Base-by-base conservation (phyloP, 2,888 invertebrate genomes). In the Cryptus viduatorius region DNA sequence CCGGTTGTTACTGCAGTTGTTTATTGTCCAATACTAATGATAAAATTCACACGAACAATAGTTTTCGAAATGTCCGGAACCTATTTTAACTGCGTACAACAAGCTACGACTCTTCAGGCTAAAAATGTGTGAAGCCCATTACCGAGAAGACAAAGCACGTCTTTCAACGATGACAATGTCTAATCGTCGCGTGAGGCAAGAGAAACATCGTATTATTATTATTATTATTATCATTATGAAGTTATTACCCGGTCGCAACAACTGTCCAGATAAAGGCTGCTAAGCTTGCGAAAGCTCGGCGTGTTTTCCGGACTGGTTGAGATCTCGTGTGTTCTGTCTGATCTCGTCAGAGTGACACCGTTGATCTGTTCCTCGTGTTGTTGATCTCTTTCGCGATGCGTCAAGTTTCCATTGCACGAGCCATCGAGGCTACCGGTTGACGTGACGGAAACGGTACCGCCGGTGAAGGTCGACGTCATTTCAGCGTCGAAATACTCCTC, bases 271-370 rank as follows among this genome's bases (percentile, higher is more conserved):
- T 88, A 90, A 19, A 92, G 85, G 76, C 88, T 91, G 68, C 95
- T 94, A 87, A 95, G 94, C 91, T 94, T 94, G 86, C 94, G 95
- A 87, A 95, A 95, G 88, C 95, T 95, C 24, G 95, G 95, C 7
- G 95, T 95, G 83, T 95, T 94, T 85, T 95, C 95, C 59, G 95
- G 92, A 87, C 94, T 95, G 3, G 88, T 82, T 1, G 91, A 92
- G 31, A 86, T 86, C n/a, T 87, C 90, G 12, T 87, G 86, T 1
- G 91, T 89, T 29, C 86, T 87, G 77, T 93, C 93, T 2, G 91
- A 91, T 68, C 79, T 89, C 4, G 90, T 90, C 14, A 92, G 71
- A 4, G 89, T 89, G 14, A 91, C 84, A 3, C 91, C 91, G 37
- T 90, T 91, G 37, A 78, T 89, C 46, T 82, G 73, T 44, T 91